These are phyloP conservation scores for Rhinoraja longicauda DNA, from an alignment of 2,797 vertebrate genomes.

Conservation along the genomic window DNA sequence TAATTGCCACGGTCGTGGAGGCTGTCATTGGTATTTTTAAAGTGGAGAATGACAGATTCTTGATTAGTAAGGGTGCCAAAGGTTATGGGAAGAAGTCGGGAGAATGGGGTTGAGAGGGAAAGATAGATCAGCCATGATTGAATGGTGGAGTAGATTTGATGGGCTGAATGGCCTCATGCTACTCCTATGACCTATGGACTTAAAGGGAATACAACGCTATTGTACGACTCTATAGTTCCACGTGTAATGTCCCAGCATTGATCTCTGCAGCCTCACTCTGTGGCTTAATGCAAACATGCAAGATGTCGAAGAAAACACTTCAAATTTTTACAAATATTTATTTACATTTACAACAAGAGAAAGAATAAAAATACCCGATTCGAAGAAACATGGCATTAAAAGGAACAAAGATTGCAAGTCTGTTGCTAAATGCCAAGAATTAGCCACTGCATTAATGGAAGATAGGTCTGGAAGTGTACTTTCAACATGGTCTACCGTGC, in stretches of 20 bases:
- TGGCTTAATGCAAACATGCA: not conserved
- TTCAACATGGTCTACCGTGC: not conserved
- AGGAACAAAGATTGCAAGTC: not conserved
- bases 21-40: too few species aligned
- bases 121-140: too few species aligned
- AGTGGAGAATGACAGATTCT: too few species aligned
- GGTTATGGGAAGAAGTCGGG: too few species aligned
- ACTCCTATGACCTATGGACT: too few species aligned
- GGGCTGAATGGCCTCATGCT: too few species aligned
- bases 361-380: conserved; percentile 32
- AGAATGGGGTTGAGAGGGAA: too few species aligned
- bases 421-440: not conserved
- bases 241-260: not conserved
- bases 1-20: too few species aligned
- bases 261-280: not conserved
- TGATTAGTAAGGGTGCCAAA: too few species aligned
- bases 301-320: not conserved
- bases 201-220: not conserved
- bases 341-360: conserved; percentile 35
- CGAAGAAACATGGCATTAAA: conserved; percentile 27
- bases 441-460: conserved; percentile 9
- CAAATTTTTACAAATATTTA: conserved; percentile 37
- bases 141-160: too few species aligned
- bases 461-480: not conserved
- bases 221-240: not conserved